Percentiles rank a stretch among this genome's conserved stretches.
phyloP scores from a whole-genome alignment of 2,888 invertebrate species.

The Latrodectus hesperus region DNA sequence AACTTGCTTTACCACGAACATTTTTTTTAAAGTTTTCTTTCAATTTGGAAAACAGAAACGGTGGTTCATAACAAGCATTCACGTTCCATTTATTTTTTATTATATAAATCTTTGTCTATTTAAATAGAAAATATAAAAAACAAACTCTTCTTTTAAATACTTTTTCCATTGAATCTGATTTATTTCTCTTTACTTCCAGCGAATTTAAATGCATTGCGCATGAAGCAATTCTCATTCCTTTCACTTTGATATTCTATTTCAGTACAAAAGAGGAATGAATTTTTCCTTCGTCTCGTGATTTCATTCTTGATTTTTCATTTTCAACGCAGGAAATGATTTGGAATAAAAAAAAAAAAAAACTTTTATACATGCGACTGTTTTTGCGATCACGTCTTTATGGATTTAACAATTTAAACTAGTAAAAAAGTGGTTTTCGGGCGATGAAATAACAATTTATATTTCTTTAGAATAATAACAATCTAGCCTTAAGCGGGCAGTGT shows the following conservation, averaged over 20 bases:
- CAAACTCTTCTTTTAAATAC: not conserved
- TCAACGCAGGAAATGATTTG: too few species aligned
- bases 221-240: not conserved
- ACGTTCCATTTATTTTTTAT: not conserved
- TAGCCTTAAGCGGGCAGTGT: too few species aligned
- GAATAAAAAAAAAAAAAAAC: too few species aligned
- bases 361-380: too few species aligned
- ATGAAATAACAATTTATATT: too few species aligned
- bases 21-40: not conserved
- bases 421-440: too few species aligned
- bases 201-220: constrained; percentile 23
- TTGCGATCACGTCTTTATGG: too few species aligned
- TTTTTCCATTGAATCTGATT: constrained; percentile 4
- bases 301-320: too few species aligned
- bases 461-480: too few species aligned
- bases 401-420: too few species aligned
- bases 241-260: not conserved
- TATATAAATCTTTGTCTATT: not conserved
- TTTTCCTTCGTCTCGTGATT: not conserved
- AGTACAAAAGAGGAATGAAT: not conserved
- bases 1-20: not conserved
- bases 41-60: not conserved
- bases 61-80: not conserved
- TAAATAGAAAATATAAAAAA: not conserved
- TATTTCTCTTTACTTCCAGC: constrained; percentile 13